Base-by-base conservation (phyloP, 2,797 vertebrate species). In the Paramormyrops hopkinsi region DNA sequence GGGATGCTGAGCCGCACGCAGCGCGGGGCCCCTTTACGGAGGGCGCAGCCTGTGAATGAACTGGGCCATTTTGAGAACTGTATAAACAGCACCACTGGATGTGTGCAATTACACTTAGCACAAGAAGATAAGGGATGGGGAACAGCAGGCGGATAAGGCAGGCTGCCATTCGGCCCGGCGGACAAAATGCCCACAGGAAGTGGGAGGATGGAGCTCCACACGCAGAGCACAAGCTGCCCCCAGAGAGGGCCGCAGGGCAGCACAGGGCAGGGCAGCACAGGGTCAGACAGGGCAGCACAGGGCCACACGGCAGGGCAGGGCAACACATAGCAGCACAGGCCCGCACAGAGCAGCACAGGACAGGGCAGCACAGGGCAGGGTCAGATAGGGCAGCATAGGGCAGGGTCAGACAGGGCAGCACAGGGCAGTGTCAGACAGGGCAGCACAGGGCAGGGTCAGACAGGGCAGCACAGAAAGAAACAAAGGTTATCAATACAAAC, bases 71-170 rank as follows among this genome's bases (percentile, higher is more conserved):
- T 89, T 56, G 91, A 11, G 37, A 89, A 17, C 89, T 88, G 91
- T 92, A 92, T 94, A 93, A 95, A 92, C 86, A 95, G 94, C 92
- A 17, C 69, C 92, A 94, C 94, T 95, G 95, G 96, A 96, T 96
- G 95, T 96, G 92, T 62, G 94, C 94, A 95, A 96, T 97, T 96
- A 96, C 56, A 91, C 76, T 88, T 92, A 93, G 95, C 14, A 96
- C 95, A 95, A 92, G 87, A 37, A 89, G 88, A 90, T 65, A 84
- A 84, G 82, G 82, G 22, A 84, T 2, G 46, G n/a, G n/a, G 82
- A 50, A 48, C 7, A 19, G 82, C 86, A 89, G 65, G 85, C 91
- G 91, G 95, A 96, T 96, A 94, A 95, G 94, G 89, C 90, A 79
- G 69, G 91, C 90, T 92, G 93, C 73, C 90, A 94, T 95, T 95